Conservation (phyloP, 2,888 invertebrate genomes). For the Drosophila glabriapex region DNA sequence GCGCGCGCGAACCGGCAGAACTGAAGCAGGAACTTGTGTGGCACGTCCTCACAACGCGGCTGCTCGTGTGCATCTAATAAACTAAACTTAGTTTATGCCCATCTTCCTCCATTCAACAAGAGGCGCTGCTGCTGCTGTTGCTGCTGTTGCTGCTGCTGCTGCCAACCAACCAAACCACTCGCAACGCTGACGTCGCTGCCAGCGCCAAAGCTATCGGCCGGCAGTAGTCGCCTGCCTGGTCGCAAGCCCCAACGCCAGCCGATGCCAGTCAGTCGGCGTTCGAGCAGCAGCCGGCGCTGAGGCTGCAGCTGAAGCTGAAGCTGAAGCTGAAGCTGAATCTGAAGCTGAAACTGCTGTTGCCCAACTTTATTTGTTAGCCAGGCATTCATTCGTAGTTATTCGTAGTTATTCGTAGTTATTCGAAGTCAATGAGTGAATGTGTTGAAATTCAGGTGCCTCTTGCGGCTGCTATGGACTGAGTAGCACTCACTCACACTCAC, state of each 20-base stretch:
- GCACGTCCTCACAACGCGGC: conserved; percentile 85
- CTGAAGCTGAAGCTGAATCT: neutral
- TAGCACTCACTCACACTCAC: neutral
- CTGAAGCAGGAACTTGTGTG: conserved; percentile 28
- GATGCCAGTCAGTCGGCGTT: conserved; percentile 36
- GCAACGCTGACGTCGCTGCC: conserved; percentile 45
- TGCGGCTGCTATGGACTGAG: conserved; percentile 36
- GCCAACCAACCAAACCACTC: conserved; percentile 64
- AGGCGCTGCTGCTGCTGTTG: conserved; percentile 31
- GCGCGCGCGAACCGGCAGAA: conserved; percentile 30
- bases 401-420: neutral
- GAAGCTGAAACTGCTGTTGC: neutral
- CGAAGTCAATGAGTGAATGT: conserved; percentile 24
- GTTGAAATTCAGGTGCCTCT: conserved; percentile 44
- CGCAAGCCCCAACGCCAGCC: conserved; percentile 29
- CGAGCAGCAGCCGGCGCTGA: conserved; percentile 26
- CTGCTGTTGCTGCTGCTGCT: conserved; percentile 17
- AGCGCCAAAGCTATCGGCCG: conserved; percentile 35
- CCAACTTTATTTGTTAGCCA: conserved; percentile 7
- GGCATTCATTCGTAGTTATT: conserved; percentile 31
- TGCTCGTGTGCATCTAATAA: conserved; percentile 86
- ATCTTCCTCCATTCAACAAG: conserved; percentile 72
- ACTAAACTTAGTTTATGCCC: conserved; percentile 84
- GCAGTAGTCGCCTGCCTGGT: conserved; percentile 35
- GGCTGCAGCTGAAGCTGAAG: conserved; percentile 1